Base-by-base conservation (phyloP, 1,140 invertebrate genomes). In the Aphelenchoides fujianensis region DNA sequence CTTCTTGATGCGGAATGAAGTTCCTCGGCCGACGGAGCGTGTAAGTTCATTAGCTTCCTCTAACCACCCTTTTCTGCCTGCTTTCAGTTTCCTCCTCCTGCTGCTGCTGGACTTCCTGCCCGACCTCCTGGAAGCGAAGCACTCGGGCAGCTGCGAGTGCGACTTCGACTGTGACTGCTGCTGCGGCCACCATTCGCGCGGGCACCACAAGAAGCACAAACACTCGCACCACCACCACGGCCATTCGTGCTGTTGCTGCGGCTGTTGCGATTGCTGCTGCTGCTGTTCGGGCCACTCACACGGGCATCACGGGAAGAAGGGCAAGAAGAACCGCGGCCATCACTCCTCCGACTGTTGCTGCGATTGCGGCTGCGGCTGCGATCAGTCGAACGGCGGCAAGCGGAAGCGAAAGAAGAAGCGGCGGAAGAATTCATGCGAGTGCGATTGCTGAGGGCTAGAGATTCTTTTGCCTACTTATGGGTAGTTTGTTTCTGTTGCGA, bases 1-100 rank as follows among this genome's bases (percentile, higher is more conserved):
- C n/a, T n/a, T n/a, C n/a, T 68, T 48, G 41, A 48, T 48, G 41
- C 41, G 41, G 12, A 48, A 48, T 48, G 41, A 48, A 23, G 23
- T 23, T 48, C 12, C 41, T 48, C 12, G 23, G 41, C 23, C 41
- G 41, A 48, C 41, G 41, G 12, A 23, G 41, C 12, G 23, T 48
- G 41, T 48, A 48, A 48, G 41, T 48, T 48, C 41, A n/a, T n/a
- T n/a, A n/a, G n/a, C n/a, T n/a, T n/a, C n/a, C n/a, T n/a, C n/a
- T n/a, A n/a, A n/a, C n/a, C n/a, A n/a, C n/a, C n/a, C n/a, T n/a
- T n/a, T n/a, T n/a, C n/a, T n/a, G n/a, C n/a, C n/a, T n/a, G 41
- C 23, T 23, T 48, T 48, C 23, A 48, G 41, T 16, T 48, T 48
- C 12, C 23, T 48, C 12, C 12, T 48, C 12, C 12, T 48, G 12